phyloP scores from a whole-genome alignment of 1,140 invertebrate species.

The Penaeus indicus region DNA sequence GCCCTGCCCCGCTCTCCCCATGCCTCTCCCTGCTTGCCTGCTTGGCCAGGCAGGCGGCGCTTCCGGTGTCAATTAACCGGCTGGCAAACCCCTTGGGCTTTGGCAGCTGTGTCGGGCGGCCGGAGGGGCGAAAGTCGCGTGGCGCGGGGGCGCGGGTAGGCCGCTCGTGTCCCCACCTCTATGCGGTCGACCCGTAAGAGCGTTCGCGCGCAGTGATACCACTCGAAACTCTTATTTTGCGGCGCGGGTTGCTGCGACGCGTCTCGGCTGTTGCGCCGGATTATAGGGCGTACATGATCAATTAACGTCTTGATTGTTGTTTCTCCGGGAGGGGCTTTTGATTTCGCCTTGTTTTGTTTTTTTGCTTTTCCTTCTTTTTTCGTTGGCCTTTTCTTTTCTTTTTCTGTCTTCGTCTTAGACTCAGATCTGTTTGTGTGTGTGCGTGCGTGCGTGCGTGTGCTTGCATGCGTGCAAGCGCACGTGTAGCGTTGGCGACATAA shows the following conservation, averaged over 20 bases:
- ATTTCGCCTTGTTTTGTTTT: background rate
- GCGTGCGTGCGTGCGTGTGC: background rate
- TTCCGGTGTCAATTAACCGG: constrained; percentile 51
- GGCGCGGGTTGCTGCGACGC: background rate
- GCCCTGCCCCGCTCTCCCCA: background rate
- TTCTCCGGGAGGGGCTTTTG: background rate
- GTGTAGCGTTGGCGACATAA: background rate
- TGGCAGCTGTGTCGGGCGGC: constrained; percentile 28
- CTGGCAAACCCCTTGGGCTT: constrained; percentile 13
- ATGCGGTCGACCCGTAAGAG: too few relatives aligned
- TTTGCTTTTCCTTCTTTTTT: background rate
- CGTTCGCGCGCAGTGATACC: too few relatives aligned
- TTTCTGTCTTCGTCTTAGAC: background rate
- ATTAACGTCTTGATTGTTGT: constrained; percentile 31
- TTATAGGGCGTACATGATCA: constrained; percentile 4
- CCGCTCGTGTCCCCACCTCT: background rate
- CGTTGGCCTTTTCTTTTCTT: too few relatives aligned
- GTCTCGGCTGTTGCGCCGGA: background rate
- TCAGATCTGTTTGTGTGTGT: background rate
- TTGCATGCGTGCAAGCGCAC: background rate
- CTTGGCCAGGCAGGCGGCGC: constrained; percentile 45
- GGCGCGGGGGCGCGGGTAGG: constrained; percentile 1
- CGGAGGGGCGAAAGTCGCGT: constrained; percentile 22
- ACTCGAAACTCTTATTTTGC: background rate
- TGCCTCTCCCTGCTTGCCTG: constrained; percentile 36